A percentile compares a stretch with the other conserved stretches of the same genome.
These are phyloP conservation scores for Macrochelys suwanniensis DNA, from an alignment of 2,797 vertebrate species.

Conservation along the genomic window DNA sequence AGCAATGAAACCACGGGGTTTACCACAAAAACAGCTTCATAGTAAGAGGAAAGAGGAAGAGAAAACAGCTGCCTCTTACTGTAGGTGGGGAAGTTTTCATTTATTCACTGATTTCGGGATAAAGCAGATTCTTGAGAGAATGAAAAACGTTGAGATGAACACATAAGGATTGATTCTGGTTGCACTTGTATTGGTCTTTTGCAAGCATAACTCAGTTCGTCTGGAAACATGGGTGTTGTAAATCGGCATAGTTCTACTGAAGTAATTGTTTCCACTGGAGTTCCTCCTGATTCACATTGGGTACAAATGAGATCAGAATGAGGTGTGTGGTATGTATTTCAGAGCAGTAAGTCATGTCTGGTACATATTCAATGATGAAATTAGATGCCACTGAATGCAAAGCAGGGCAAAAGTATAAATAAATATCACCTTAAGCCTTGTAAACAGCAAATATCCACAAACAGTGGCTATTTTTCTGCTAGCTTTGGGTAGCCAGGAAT, in stretches of 20 bases:
- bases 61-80: not conserved
- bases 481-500: not conserved
- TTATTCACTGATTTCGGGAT: not conserved
- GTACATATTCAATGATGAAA: not conserved
- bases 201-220: not conserved
- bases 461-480: not conserved
- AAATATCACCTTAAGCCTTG: not conserved
- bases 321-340: not conserved
- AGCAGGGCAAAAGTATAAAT: not conserved
- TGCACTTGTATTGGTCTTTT: accelerated
- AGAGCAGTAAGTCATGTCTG: slow-evolving; percentile 7
- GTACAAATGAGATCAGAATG: not conserved
- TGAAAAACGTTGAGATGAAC: not conserved
- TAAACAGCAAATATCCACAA: not conserved
- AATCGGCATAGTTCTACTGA: slow-evolving; percentile 16
- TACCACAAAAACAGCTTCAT: accelerated
- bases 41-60: not conserved
- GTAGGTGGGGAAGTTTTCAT: not conserved
- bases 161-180: not conserved
- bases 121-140: not conserved
- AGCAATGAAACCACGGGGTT: not conserved
- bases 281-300: not conserved
- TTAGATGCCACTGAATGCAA: not conserved
- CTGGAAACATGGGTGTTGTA: not conserved
- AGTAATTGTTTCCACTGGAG: slow-evolving; percentile 1